Evolutionary conservation across 2,888 invertebrate species (phyloP), one percentile per base, ranked within the genome.

Genomic region (Drosophila longiperda): DNA sequence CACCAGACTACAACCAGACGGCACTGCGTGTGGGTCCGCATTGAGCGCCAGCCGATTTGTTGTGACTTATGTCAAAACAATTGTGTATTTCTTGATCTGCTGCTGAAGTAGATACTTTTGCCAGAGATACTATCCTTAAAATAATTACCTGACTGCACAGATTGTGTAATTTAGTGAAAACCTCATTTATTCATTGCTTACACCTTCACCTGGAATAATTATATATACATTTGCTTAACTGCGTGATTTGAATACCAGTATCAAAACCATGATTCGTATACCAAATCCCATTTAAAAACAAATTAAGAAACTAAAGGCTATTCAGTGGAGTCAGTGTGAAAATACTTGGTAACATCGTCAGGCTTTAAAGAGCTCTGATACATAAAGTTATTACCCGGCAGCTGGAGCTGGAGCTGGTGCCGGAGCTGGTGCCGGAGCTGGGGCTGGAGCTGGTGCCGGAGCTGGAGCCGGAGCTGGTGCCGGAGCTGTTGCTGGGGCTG

Each of bases 1-100:
- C 34, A 32, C 45, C 66, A 60, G 71, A 66, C 57, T 50, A 60
- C 26, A 49, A 26, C 63, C 59, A 67, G 78, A 78, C 67, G 70
- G 67, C 89, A 64, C 52, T 80, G 89, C 67, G 89, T 86, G 89
- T 84, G 89, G 89, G 89, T 84, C 82, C 78, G 53, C 53, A 49
- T 55, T 54, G 80, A 86, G 82, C 81, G 85, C 87, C 83, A 89
- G 83, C 82, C 85, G 87, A 87, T 87, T 83, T 87, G 87, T 89
- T 89, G 83, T 87, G 87, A 89, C 89, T 87, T 87, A 78, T 89
- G 87, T 87, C 87, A 87, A 76, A 83, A 59, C 83, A 81, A 84
- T 88, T 87, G 85, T 58, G 66, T 60, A 36, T 65, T 60, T 53
- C 57, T 68, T 66, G 62, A 74, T 68, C 65, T 53, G 54, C 32